Base-by-base conservation (phyloP, 23 tunicate species). In the Ascidia mentula region DNA sequence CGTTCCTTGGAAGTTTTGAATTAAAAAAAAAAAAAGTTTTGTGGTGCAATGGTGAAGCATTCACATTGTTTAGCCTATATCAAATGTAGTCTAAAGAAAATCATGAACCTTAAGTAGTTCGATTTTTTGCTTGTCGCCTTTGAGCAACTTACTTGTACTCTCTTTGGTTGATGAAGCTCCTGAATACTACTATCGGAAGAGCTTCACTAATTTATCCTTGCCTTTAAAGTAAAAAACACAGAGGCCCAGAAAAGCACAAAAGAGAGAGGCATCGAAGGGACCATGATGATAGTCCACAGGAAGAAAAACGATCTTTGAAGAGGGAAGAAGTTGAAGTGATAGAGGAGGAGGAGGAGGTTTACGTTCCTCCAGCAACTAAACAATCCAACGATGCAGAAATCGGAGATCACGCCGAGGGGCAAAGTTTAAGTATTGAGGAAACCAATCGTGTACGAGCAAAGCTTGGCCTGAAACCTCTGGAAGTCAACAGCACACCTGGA, bases 381-480 rank as follows among this genome's bases (percentile, higher is more conserved):
- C 34, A 33, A 34, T 31, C 12, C 24, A 12, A 15, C 20, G 32
- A 59, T 5, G 60, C 59, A 9, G 36, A 80, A 33, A 69, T 72
- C 3, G 36, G 45, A 0, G 31, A 72, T 34, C 17, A 53, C 30
- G 31, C 76, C 34, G 59, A 31, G 34, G 72, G 34, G 0, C 69
- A 78, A 40, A 88, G 93, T 82, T 80, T 93, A 34, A 88, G 93
- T 71, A 91, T 96, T 32, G 99, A 81, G 24, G 99, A 84, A 71
- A 91, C 99, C 31, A 96, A 96, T 36, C 72, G 59, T 34, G 31
- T 96, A 6, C 69, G 99, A 0, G 92, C 71, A 6, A 90, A 90
- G 59, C 87, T 95, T n/a, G 99, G 99, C 0, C 84, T 96, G 0
- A 88, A 88, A 69, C 99, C 99, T 7, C 84, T 96, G 18, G 81